Evolutionary conservation across 2,113 vertebrate species (phyloP).

Genomic region (Phyllostomus hastatus): DNA sequence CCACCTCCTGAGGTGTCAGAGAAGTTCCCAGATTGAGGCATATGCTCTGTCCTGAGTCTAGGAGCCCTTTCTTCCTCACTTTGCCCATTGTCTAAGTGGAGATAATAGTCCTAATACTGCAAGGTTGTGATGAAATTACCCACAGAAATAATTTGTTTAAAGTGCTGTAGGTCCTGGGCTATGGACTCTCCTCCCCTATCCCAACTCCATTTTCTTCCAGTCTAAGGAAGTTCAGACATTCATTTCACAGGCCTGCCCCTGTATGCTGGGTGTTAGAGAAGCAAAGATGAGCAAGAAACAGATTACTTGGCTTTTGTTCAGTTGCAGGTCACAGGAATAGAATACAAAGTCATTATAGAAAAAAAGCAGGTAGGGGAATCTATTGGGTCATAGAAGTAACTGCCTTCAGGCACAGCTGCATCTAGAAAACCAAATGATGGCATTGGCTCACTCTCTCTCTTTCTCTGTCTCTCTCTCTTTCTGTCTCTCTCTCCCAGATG

Average conservation of each 20-base stretch:
- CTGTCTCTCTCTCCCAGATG: background rate
- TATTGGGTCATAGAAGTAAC: background rate
- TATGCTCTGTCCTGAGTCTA: background rate
- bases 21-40: background rate
- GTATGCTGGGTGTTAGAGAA: background rate
- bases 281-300: background rate
- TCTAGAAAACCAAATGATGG: background rate
- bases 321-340: background rate
- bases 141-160: background rate
- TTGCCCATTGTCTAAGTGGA: background rate
- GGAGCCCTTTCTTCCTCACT: background rate
- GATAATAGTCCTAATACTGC: background rate
- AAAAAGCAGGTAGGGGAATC: background rate
- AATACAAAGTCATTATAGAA: background rate
- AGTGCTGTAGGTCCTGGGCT: no score
- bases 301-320: background rate
- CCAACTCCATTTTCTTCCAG: background rate
- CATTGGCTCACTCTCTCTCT: background rate
- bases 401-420: background rate
- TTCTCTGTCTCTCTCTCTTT: accelerated
- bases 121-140: background rate
- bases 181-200: background rate
- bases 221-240: background rate
- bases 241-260: background rate
- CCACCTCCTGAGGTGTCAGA: background rate